phyloP scores from a whole-genome alignment of 1,140 invertebrate species.

The Choristoneura fumiferana region DNA sequence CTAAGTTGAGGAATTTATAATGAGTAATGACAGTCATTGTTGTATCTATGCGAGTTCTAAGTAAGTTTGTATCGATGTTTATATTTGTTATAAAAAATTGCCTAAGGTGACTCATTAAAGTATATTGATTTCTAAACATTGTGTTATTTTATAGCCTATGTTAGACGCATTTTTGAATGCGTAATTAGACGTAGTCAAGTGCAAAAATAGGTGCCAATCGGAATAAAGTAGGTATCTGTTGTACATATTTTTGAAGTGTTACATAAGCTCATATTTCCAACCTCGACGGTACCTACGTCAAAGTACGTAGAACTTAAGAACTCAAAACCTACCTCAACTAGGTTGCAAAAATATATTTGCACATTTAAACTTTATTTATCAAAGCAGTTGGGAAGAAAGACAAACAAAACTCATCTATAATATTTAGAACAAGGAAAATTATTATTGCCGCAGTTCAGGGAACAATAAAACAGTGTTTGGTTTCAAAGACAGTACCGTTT shows the following conservation, averaged over 20 bases:
- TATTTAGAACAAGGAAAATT: neutral
- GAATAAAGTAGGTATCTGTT: no score
- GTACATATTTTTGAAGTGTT: no score
- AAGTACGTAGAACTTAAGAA: no score
- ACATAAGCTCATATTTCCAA: no score
- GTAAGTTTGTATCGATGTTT: slow-evolving; percentile 18
- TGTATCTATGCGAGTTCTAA: slow-evolving; percentile 16
- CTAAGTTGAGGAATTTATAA: slow-evolving; percentile 29
- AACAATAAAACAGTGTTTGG: slow-evolving; percentile 21
- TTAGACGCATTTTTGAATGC: no score
- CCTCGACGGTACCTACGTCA: no score
- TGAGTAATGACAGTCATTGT: slow-evolving; percentile 13
- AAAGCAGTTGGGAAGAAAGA: no score
- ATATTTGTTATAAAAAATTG: slow-evolving; percentile 15
- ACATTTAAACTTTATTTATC: no score
- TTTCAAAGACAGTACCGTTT: slow-evolving; percentile 63
- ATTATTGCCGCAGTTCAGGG: neutral
- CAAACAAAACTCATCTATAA: neutral
- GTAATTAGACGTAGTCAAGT: no score
- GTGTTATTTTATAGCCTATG: neutral
- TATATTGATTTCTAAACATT: slow-evolving; percentile 8
- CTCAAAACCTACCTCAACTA: no score
- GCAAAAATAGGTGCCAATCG: no score
- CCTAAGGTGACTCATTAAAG: slow-evolving; percentile 19
- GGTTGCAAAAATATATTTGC: no score